A percentile compares a stretch with the other conserved stretches of the same genome.
Conservation (phyloP, 2,797 vertebrate genomes). For the Urocyon cinereoargenteus region DNA sequence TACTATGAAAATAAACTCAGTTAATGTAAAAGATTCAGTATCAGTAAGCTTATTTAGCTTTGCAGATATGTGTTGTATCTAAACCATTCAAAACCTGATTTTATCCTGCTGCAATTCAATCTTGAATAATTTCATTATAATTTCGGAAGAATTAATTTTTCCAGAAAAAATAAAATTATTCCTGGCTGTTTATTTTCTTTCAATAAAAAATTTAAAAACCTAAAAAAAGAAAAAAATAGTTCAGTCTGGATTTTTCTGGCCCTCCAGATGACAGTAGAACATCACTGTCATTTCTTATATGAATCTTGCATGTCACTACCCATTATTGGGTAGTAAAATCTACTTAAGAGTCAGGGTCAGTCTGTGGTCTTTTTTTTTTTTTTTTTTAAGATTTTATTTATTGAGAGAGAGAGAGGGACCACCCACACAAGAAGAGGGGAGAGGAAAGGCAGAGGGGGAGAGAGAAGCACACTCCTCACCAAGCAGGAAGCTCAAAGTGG, state of each 20-base stretch:
- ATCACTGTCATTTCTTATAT: neutral
- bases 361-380: neutral
- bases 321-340: neutral
- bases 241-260: neutral
- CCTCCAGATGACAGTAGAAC: neutral
- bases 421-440: no score
- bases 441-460: no score
- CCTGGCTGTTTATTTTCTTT: constrained; percentile 27
- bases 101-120: neutral
- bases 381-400: no score
- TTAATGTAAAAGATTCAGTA: neutral
- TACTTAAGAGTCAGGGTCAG: neutral
- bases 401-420: no score
- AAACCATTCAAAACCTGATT: neutral
- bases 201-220: constrained; percentile 23
- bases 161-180: constrained; percentile 33
- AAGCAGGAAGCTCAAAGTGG: no score
- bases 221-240: neutral
- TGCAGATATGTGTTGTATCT: neutral
- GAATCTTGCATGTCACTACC: neutral
- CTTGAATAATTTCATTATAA: neutral
- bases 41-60: neutral
- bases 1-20: neutral
- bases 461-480: no score
- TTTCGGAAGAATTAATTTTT: neutral